Percentiles rank a stretch among this genome's conserved stretches.
phyloP scores from a whole-genome alignment of 2,113 vertebrate genomes.

The Salvelinus namaycush region DNA sequence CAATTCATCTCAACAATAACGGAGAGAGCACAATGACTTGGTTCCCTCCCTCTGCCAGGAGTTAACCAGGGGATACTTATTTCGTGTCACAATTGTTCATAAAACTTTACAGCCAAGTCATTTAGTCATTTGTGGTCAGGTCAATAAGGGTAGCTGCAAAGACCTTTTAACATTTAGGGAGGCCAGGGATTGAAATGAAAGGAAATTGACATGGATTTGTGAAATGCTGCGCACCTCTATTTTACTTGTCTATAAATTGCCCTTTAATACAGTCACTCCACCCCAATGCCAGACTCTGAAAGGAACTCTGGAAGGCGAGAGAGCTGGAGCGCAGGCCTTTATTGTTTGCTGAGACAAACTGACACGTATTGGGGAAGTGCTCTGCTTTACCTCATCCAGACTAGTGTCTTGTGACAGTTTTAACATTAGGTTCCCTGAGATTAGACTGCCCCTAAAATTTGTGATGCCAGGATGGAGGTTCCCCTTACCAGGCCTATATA shows the following conservation, averaged over 20 bases:
- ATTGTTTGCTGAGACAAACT: no score
- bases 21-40: slow-evolving; percentile 24
- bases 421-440: no score
- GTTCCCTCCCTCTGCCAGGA: neutral
- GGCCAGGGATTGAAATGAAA: slow-evolving; percentile 29
- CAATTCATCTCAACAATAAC: slow-evolving; percentile 44
- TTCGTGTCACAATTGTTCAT: slow-evolving; percentile 67
- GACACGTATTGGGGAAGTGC: no score
- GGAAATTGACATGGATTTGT: slow-evolving; percentile 20
- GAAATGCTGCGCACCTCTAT: neutral
- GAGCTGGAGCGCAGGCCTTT: no score
- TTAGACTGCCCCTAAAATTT: no score
- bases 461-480: no score
- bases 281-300: neutral
- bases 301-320: no score
- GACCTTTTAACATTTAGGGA: slow-evolving; percentile 30
- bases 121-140: neutral
- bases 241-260: neutral
- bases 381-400: no score
- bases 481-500: no score
- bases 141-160: no score
- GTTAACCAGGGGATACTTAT: slow-evolving; percentile 19
- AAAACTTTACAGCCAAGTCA: slow-evolving; percentile 44
- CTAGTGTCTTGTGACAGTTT: no score
- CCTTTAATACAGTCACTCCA: neutral